phyloP scores from a whole-genome alignment of 2,797 vertebrate species.

The Hypotaenidia philippensis region DNA sequence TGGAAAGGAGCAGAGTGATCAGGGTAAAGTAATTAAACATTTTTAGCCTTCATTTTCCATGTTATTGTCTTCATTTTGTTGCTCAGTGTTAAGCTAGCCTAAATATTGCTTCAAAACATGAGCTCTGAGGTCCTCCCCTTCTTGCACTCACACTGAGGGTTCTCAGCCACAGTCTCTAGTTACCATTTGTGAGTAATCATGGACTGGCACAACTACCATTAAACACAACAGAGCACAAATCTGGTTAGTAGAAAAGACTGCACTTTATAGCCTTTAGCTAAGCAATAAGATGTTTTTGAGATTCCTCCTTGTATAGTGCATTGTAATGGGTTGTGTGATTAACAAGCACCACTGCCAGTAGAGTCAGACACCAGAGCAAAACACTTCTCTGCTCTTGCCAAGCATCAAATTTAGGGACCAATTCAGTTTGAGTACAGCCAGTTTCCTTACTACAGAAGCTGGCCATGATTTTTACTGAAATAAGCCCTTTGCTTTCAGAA shows the following conservation, averaged over 20 bases:
- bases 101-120: constrained; percentile 45
- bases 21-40: constrained; percentile 56
- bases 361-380: constrained; percentile 60
- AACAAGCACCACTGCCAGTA: constrained; percentile 46
- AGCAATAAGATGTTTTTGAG: constrained; percentile 52
- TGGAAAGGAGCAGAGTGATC: constrained; percentile 40
- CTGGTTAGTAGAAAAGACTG: constrained; percentile 24
- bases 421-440: constrained; percentile 52
- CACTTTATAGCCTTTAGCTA: constrained; percentile 40
- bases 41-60: constrained; percentile 39
- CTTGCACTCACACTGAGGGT: neutral
- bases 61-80: constrained; percentile 49
- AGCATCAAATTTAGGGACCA: constrained; percentile 53
- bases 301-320: constrained; percentile 10
- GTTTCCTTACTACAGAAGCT: constrained; percentile 49
- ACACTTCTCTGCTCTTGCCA: constrained; percentile 50
- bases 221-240: constrained; percentile 33
- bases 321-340: constrained; percentile 36
- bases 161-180: constrained; percentile 3
- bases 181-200: constrained; percentile 1
- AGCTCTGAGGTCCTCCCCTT: constrained; percentile 13
- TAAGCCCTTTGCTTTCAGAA: constrained; percentile 36
- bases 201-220: neutral
- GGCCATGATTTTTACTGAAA: constrained; percentile 53
- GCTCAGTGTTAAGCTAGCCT: constrained; percentile 22